Percentiles rank a stretch among this genome's conserved stretches.
Evolutionary conservation across 2,888 invertebrate genomes (phyloP).

Genomic region (Corbicula japonica): DNA sequence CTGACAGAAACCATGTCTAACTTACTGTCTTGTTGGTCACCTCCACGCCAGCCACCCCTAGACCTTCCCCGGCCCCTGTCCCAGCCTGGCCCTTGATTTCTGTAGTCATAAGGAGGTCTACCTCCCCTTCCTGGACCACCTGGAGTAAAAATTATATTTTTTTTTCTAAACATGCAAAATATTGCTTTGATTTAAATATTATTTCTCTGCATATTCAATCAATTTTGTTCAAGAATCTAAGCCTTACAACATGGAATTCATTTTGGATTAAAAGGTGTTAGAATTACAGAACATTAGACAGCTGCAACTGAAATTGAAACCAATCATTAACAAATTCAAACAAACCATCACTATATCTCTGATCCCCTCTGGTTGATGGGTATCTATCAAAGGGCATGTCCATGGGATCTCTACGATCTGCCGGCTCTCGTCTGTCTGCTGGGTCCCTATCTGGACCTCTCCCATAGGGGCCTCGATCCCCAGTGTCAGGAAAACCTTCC

Average conservation of each 20-base stretch:
- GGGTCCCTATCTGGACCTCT: slow-evolving; percentile 34
- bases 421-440: slow-evolving; percentile 46
- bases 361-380: slow-evolving; percentile 28
- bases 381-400: slow-evolving; percentile 55
- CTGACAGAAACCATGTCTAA: too few relatives aligned
- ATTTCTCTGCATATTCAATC: too few relatives aligned
- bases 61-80: slow-evolving; percentile 63
- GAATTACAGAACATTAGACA: too few relatives aligned
- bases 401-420: slow-evolving; percentile 47
- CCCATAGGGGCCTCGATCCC: slow-evolving; percentile 44
- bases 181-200: too few relatives aligned
- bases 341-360: slow-evolving; percentile 51
- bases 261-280: too few relatives aligned
- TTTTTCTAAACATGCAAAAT: too few relatives aligned
- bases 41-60: slow-evolving; percentile 58
- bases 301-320: too few relatives aligned
- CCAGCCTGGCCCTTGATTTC: slow-evolving; percentile 63
- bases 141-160: not conserved
- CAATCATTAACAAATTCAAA: too few relatives aligned
- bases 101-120: slow-evolving; percentile 60
- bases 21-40: slow-evolving; percentile 50
- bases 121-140: slow-evolving; percentile 24
- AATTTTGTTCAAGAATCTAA: too few relatives aligned
- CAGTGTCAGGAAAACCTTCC: slow-evolving; percentile 47
- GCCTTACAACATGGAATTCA: too few relatives aligned